Base-by-base conservation (phyloP, 2,888 invertebrate species). In the Rotaria socialis region DNA sequence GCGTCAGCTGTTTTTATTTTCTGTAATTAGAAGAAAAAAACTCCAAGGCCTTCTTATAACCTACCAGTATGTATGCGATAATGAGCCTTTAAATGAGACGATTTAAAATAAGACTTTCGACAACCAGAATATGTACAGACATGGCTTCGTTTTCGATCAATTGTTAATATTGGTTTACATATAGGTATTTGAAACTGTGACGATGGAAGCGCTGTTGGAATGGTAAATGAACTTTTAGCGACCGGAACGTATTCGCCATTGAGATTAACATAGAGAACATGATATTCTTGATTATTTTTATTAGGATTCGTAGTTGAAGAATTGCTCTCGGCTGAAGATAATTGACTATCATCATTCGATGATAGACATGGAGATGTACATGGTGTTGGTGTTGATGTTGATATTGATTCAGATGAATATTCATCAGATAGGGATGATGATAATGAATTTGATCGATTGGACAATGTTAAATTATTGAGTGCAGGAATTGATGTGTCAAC, bases 71-170 rank as follows among this genome's bases (percentile, higher is more conserved):
- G 97, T 2, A 95, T 95, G 88, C 96, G 93, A 87, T 94, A 95
- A 92, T 97, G 97, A 4, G 97, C 96, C 90, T 97, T 97, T 88
- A 97, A 93, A 92, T 97, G 97, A 24, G 96, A 96, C 85, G 96
- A 96, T 91, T 97, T 97, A 93, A 96, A 96, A 92, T 97, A 97
- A 90, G 96, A 96, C 91, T 97, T 97, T 86, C 94, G 95, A 91
- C 97, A 97, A 11, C 22, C 43, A 22, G 10, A 0, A 80, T 43
- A n/a, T 80, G 47, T 24, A 80, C 80, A 80, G 22, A 24, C n/a
- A 47, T 47, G 19, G 47, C 35, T 80, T 80, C 47, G 43, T 41
- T 80, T 80, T 24, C 80, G 43, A 80, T 14, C n/a, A 10, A 60
- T 3, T 27, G 60, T 11, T 19, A 27, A 16, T 67, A 5, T 67